Evolutionary conservation across 30 jellyfish, hydroid and myxozoan genomes (phyloP), one percentile per base, ranked within the genome.

Genomic region (Euphysa ruthae): DNA sequence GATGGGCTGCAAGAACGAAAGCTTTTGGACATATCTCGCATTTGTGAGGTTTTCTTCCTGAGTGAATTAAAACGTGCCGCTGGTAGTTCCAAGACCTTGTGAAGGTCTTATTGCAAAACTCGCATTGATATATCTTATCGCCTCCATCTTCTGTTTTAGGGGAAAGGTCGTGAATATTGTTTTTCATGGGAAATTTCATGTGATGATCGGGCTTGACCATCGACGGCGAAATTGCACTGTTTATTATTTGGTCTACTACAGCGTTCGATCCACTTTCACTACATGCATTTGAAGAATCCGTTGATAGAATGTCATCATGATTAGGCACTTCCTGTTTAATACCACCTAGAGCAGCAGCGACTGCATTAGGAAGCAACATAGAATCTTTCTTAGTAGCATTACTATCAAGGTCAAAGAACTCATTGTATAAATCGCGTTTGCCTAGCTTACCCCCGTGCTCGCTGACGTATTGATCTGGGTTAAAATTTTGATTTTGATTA

Each of bases 31-130:
- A 86, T 32, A 78, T 74, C 61, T 86, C 97, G 49, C 97, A 86
- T 73, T 86, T 86, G 65, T 86, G 97, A 1, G 97, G 97, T 50
- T 86, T 86, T 43, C 97, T 60, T 19, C 97, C 97, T n/a, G 97
- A 78, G 70, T 86, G 97, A 16, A 86, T 86, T 7, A 86, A 69
- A 23, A 86, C 97, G 49, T 86, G 97, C 24, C 97, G 87, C 68
- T 86, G 97, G 68, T 71, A 86, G 77, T 86, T 86, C 97, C 97
- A 86, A 4, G 94, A 78, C 1, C 97, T 70, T 0, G 97, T 78
- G 70, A 86, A 86, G 8, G 85, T 80, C 35, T 86, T 86, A 57
- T 58, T 69, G 55, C 97, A 86, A 43, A 66, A 86, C 49, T 79
- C 85, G 49, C 97, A 86, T 35, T 86, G 94, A 33, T 79, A 86